These are phyloP conservation scores for Furnarius figulus DNA, from an alignment of 2,113 vertebrate species.

Conservation along the genomic window DNA sequence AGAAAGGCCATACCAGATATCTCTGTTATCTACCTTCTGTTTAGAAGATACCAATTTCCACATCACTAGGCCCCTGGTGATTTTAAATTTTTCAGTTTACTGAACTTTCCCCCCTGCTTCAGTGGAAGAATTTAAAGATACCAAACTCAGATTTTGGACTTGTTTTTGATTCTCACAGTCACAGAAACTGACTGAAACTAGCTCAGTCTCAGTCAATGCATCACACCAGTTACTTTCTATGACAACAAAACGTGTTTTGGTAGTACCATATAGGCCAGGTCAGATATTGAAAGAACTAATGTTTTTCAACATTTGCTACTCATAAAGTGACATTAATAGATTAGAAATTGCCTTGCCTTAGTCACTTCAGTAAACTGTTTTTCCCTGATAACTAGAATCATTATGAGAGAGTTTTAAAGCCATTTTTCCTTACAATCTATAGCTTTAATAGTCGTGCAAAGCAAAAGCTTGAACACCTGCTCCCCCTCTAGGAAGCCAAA, in stretches of 20 bases:
- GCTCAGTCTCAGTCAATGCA: neutral
- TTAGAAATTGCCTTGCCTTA: neutral
- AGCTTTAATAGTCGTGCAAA: neutral
- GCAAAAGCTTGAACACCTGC: neutral
- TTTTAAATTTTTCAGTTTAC: neutral
- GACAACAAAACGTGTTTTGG: neutral
- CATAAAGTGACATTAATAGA: neutral
- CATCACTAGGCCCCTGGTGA: too few species aligned
- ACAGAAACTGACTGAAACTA: neutral
- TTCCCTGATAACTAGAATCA: neutral
- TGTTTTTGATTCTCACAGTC: neutral
- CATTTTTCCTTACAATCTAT: neutral
- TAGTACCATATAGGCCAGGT: neutral
- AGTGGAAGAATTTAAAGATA: neutral
- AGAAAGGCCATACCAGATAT: neutral
- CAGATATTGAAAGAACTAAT: neutral
- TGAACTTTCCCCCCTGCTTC: accelerated
- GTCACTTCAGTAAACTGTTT: neutral
- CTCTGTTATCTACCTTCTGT: neutral
- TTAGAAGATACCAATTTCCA: neutral
- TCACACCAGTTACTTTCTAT: neutral
- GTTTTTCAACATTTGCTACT: neutral
- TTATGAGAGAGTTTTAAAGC: neutral
- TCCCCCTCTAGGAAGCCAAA: neutral
- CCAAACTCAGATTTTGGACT: neutral